These are phyloP conservation scores for Deilephila porcellus DNA, from an alignment of 2,888 invertebrate species.

Conservation along the genomic window DNA sequence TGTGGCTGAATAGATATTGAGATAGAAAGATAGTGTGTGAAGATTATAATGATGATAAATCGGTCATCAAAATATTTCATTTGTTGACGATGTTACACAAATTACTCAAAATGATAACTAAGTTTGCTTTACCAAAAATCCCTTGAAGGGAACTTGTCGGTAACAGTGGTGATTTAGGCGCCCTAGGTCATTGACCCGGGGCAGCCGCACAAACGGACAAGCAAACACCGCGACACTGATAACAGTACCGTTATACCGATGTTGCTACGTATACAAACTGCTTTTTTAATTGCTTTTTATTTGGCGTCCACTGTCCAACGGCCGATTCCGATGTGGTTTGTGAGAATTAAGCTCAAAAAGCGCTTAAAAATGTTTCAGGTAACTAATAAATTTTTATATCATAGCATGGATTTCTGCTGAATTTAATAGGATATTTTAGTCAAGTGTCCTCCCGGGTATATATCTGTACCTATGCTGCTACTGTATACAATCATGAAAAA, in stretches of 20 bases:
- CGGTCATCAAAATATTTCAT: too few relatives aligned
- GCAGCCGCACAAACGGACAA: slow-evolving; percentile 19
- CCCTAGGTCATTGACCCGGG: slow-evolving; percentile 14
- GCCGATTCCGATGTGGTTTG: slow-evolving; percentile 8
- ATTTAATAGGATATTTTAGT: too few relatives aligned
- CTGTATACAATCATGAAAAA: too few relatives aligned
- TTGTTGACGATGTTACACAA: too few relatives aligned
- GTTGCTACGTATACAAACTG: slow-evolving; percentile 4
- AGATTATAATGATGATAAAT: too few relatives aligned
- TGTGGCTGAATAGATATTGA: too few relatives aligned
- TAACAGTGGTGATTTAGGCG: neutral
- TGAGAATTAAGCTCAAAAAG: slow-evolving; percentile 23
- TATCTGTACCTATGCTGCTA: too few relatives aligned
- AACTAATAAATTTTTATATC: neutral
- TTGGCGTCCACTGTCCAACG: slow-evolving; percentile 18
- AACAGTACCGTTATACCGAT: slow-evolving; percentile 23
- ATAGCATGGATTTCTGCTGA: neutral
- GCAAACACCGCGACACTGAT: slow-evolving; percentile 21
- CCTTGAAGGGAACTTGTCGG: neutral
- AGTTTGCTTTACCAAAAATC: neutral
- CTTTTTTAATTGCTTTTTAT: slow-evolving; percentile 29
- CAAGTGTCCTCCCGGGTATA: too few relatives aligned
- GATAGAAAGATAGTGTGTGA: too few relatives aligned
- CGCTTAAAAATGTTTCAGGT: slow-evolving; percentile 2
- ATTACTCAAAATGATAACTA: neutral